phyloP scores from a whole-genome alignment of 2,113 vertebrate species.

The Sinocyclocheilus anophthalmus region DNA sequence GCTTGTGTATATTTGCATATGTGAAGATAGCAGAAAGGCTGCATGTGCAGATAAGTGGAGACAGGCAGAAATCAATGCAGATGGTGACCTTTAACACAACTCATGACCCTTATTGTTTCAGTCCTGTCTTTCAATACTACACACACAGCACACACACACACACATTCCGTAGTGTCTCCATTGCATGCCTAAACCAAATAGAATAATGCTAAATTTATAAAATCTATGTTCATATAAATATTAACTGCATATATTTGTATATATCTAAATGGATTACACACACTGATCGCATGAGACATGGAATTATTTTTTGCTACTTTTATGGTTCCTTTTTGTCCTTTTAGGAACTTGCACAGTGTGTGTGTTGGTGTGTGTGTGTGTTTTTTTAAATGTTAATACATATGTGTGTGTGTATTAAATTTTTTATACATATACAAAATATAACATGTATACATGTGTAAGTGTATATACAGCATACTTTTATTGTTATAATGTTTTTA shows the following conservation, averaged over 20 bases:
- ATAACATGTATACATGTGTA: no score
- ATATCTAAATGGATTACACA: not conserved
- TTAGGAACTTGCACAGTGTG: not conserved
- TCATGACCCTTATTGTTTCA: conserved; percentile 74
- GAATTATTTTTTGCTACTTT: not conserved
- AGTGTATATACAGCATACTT: no score
- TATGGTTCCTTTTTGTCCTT: not conserved
- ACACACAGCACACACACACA: conserved; percentile 41
- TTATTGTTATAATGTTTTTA: not conserved
- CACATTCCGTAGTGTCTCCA: conserved; percentile 67
- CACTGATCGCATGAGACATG: not conserved
- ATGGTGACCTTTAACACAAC: conserved; percentile 77
- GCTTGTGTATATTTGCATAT: conserved; percentile 44
- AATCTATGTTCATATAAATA: not conserved
- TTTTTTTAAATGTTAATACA: not conserved
- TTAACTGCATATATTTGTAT: not conserved
- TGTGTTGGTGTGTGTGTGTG: not conserved
- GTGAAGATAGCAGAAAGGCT: conserved; percentile 58
- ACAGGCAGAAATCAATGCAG: conserved; percentile 72
- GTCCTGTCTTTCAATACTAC: conserved; percentile 38
- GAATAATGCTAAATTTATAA: not conserved
- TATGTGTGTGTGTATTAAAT: no score
- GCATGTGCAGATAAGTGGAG: conserved; percentile 52
- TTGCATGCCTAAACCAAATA: conserved; percentile 3
- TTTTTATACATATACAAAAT: no score